Conservation (phyloP, 2,888 invertebrate genomes). For the Cenopis cana region DNA sequence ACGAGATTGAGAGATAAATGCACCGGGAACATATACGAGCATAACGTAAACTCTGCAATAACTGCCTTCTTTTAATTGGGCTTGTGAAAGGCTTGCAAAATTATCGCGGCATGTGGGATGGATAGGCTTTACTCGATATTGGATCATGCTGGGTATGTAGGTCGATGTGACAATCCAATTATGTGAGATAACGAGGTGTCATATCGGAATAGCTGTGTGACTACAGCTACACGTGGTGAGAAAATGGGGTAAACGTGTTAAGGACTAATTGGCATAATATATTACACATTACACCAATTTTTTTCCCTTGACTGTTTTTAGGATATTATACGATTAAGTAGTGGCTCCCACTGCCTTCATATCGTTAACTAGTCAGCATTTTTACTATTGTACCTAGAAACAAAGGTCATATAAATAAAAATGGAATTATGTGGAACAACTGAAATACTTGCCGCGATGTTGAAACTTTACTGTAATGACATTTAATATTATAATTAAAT, state of each 20-base stretch:
- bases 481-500: no score
- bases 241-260: constrained; percentile 14
- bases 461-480: no score
- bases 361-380: background rate
- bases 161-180: constrained; percentile 26
- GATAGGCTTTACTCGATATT: constrained; percentile 45
- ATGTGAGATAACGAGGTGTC: constrained; percentile 20
- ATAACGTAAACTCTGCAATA: constrained; percentile 47
- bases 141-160: constrained; percentile 24
- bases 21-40: constrained; percentile 61
- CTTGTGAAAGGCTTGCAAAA: constrained; percentile 63
- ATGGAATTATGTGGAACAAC: no score
- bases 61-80: constrained; percentile 50
- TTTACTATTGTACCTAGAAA: background rate
- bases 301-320: background rate
- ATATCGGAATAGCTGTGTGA: constrained; percentile 12
- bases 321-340: background rate
- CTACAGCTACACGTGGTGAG: no score
- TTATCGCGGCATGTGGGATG: constrained; percentile 50
- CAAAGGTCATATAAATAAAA: background rate
- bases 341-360: background rate
- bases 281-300: background rate
- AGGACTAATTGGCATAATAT: background rate
- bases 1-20: constrained; percentile 71
- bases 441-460: no score